Conservation (phyloP, 2,888 invertebrate species). For the Cetonia aurata region DNA sequence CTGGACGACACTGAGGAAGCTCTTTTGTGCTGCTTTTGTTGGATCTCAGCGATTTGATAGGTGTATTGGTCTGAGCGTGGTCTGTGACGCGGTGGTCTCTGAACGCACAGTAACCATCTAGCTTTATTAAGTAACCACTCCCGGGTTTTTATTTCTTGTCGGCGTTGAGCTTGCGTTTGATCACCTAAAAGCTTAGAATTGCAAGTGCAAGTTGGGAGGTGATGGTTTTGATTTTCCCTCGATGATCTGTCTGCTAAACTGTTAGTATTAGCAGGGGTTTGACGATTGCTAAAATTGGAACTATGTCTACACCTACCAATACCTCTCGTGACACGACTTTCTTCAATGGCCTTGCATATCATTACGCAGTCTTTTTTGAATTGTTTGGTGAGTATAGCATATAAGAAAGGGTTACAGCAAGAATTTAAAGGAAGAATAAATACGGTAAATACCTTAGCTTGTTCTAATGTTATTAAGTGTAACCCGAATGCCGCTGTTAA, state of each 20-base stretch:
- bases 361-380: conserved; percentile 97
- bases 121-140: conserved; percentile 67
- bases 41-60: conserved; percentile 81
- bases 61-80: conserved; percentile 77
- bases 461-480: conserved; percentile 91
- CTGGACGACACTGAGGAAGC: conserved; percentile 89
- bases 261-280: conserved; percentile 89
- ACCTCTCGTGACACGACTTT: conserved; percentile 89
- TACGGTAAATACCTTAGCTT: conserved; percentile 96
- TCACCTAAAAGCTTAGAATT: conserved; percentile 71
- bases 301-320: conserved; percentile 89
- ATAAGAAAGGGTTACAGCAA: conserved; percentile 97
- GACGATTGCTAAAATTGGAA: conserved; percentile 88
- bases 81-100: conserved; percentile 62
- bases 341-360: conserved; percentile 96
- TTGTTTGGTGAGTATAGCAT: conserved; percentile 97
- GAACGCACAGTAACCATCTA: conserved; percentile 68
- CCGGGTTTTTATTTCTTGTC: conserved; percentile 59
- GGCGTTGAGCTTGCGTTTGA: conserved; percentile 47
- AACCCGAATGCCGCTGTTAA: conserved; percentile 93
- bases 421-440: conserved; percentile 96
- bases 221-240: conserved; percentile 75
- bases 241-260: conserved; percentile 85
- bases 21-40: conserved; percentile 81
- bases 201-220: conserved; percentile 72